A percentile compares a stretch with the other conserved stretches of the same genome.
phyloP scores from a whole-genome alignment of 1,140 invertebrate species.

The Cydia fagiglandana region DNA sequence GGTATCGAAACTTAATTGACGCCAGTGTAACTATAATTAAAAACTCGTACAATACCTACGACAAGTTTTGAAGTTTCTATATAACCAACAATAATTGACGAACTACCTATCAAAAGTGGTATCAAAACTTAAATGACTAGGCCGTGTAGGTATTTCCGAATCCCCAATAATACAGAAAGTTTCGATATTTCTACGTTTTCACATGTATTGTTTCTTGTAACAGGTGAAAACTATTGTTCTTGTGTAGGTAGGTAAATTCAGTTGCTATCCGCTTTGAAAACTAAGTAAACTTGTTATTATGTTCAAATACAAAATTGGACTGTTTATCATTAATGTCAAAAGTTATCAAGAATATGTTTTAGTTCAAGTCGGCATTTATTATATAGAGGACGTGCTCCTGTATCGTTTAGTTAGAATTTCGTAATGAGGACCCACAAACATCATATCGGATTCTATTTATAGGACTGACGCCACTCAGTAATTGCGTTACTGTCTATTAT shows the following conservation, averaged over 20 bases:
- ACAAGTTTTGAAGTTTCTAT: not conserved
- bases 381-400: not conserved
- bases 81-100: not conserved
- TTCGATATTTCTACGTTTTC: constrained; percentile 17
- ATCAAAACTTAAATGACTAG: constrained; percentile 17
- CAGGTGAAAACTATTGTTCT: constrained; percentile 24
- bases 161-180: not conserved
- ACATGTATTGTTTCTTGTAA: not conserved
- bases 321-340: constrained; percentile 4
- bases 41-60: not conserved
- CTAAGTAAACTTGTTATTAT: not conserved
- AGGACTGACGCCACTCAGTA: constrained; percentile 10
- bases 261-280: not conserved
- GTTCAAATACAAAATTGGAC: not conserved
- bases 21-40: not conserved
- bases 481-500: constrained; percentile 7
- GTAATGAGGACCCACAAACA: constrained; percentile 21
- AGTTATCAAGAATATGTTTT: constrained; percentile 14
- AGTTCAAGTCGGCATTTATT: constrained; percentile 2
- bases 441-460: constrained; percentile 26
- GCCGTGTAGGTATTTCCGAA: not conserved
- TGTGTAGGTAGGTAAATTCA: not conserved
- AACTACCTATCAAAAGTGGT: not conserved
- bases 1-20: constrained; percentile 23
- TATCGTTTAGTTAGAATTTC: not conserved